phyloP scores from a whole-genome alignment of 2,888 invertebrate genomes.

The Drosophila longiperda region DNA sequence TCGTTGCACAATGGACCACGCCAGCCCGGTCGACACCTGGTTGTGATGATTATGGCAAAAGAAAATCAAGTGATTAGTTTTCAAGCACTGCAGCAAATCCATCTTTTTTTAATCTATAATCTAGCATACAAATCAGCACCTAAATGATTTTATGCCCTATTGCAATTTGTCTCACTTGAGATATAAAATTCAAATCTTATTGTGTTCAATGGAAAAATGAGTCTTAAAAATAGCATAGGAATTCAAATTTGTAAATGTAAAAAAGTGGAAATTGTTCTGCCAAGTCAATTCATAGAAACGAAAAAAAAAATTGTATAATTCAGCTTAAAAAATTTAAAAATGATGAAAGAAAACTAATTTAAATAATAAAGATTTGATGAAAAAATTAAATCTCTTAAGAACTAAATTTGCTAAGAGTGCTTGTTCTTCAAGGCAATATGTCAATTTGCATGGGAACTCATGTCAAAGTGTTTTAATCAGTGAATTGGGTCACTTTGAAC shows the following conservation, averaged over 20 bases:
- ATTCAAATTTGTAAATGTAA: background rate
- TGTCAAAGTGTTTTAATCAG: slow-evolving; percentile 53
- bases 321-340: background rate
- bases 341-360: background rate
- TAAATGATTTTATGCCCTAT: background rate
- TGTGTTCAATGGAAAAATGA: background rate
- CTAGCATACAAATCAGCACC: background rate
- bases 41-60: slow-evolving; percentile 29
- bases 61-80: slow-evolving; percentile 34
- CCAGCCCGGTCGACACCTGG: slow-evolving; percentile 96
- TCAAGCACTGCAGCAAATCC: slow-evolving; percentile 1
- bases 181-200: background rate
- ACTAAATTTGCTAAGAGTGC: background rate
- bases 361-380: background rate
- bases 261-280: background rate
- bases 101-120: background rate
- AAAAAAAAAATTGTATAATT: background rate
- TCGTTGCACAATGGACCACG: slow-evolving; percentile 95
- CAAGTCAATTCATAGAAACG: background rate
- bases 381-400: background rate
- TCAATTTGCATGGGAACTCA: slow-evolving; percentile 76
- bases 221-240: background rate
- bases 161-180: background rate
- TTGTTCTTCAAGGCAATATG: slow-evolving; percentile 34
- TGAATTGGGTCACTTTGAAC: slow-evolving; percentile 79